Conservation (phyloP, 2,888 invertebrate genomes). For the Drosophila mayaguana region DNA sequence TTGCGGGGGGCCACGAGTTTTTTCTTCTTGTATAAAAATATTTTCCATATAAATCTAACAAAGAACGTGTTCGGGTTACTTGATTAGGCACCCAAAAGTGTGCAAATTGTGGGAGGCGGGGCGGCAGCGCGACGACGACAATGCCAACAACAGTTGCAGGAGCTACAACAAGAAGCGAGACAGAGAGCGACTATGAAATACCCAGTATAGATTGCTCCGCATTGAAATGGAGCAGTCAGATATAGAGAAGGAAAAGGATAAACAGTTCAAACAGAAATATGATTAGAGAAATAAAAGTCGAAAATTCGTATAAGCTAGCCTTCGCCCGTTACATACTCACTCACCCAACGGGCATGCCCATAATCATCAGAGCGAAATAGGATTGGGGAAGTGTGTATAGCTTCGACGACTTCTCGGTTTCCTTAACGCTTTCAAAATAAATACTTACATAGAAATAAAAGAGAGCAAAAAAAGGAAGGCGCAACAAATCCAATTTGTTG, state of each 20-base stretch:
- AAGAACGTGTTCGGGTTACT: constrained; percentile 81
- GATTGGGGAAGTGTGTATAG: constrained; percentile 18
- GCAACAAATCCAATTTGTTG: constrained; percentile 72
- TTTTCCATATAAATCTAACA: constrained; percentile 83
- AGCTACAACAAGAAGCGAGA: neutral
- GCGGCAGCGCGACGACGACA: constrained; percentile 26
- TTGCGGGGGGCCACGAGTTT: constrained; percentile 23
- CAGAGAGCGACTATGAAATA: neutral
- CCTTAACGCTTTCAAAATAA: constrained; percentile 66
- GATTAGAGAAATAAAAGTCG: neutral
- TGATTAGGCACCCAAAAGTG: constrained; percentile 71
- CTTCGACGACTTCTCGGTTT: constrained; percentile 60
- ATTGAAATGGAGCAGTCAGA: too few relatives aligned
- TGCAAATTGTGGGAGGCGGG: constrained; percentile 47
- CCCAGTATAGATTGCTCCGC: neutral
- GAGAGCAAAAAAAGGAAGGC: constrained; percentile 33
- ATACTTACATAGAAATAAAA: constrained; percentile 57
- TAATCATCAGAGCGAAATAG: too few relatives aligned
- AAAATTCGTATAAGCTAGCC: too few relatives aligned
- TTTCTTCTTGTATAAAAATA: constrained; percentile 76
- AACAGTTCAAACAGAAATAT: neutral
- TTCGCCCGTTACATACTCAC: neutral
- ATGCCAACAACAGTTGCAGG: constrained; percentile 44
- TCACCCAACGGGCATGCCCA: neutral
- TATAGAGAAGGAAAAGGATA: neutral